Evolutionary conservation across 2,113 vertebrate genomes (phyloP), one percentile per base, ranked within the genome.

Genomic region (Macquaria australasica): DNA sequence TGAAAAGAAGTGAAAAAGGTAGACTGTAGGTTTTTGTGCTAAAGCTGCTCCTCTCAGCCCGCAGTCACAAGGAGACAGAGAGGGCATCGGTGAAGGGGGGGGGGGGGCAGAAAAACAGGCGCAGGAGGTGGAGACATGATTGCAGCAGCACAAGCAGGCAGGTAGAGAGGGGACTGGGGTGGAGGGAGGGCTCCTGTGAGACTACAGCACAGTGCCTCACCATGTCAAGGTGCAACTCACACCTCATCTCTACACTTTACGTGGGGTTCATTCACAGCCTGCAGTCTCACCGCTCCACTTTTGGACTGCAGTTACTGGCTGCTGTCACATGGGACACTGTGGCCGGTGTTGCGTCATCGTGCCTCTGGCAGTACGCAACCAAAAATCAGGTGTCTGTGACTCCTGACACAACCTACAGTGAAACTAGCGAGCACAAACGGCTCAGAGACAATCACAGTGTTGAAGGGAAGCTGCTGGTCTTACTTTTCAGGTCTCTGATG

Each of bases 401-500:
- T 20, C 60, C 68, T 56, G 5, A 59, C 67, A 79, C 16, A 28
- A 64, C 15, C 77, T 56, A 59, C 77, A 58, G 5, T 53, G 3
- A 82, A 50, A 45, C 5, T 50, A 39, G 28, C 28, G 2, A 20
- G 25, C 4, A 11, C 56, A 55, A 58, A 82, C 15, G 63, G 60
- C 58, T 77, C 75, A 67, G 39, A 59, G 48, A 68, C 25, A 73
- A 41, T 31, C 34, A 23, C 45, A 37, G n/a, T 7, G 28, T 21
- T 53, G 4, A 53, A 28, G 63, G 45, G 45, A 51, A n/a, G 20
- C 10, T 21, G 8, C 43, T 1, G 28, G 34, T 80, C 98, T 97
- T 97, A 99, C 98, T 97, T 93, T 98, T 98, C 77, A 99, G 96
- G 79, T 99, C 96, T 80, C 97, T 93, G 94, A 99, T 97, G 94